Evolutionary conservation across 1,140 invertebrate genomes (phyloP).

Genomic region (Papilio machaon): DNA sequence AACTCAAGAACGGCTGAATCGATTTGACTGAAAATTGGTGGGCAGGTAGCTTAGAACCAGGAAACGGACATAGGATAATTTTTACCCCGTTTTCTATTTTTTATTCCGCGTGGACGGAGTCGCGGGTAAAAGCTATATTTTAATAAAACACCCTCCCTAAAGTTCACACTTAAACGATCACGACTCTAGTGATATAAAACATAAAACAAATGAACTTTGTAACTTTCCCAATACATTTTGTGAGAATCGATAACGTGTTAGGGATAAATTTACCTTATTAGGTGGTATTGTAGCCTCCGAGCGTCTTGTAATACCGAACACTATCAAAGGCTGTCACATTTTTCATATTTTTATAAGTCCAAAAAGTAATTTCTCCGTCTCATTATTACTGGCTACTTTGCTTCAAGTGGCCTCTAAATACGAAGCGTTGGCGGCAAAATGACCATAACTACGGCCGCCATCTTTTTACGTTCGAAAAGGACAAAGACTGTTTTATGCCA

Average conservation of each 20-base stretch:
- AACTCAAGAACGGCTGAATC: no score
- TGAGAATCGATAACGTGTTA: slow-evolving; percentile 29
- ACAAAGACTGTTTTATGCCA: slow-evolving; percentile 8
- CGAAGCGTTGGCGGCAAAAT: slow-evolving; percentile 75
- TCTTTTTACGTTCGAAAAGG: background rate
- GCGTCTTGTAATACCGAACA: slow-evolving; percentile 30
- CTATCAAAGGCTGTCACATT: slow-evolving; percentile 36
- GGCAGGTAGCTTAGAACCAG: no score
- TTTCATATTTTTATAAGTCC: slow-evolving; percentile 40
- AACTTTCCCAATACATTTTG: slow-evolving; percentile 17
- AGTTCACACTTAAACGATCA: background rate
- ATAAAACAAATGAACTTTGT: slow-evolving; percentile 14
- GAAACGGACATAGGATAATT: no score
- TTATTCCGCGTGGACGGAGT: no score
- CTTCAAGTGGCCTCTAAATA: slow-evolving; percentile 72
- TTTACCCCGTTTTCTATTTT: no score
- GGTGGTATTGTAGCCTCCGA: slow-evolving; percentile 18
- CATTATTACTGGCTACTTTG: slow-evolving; percentile 46
- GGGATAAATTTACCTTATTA: slow-evolving; percentile 37
- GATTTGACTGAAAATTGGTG: no score
- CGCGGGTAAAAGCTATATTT: no score
- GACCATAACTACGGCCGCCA: slow-evolving; percentile 24
- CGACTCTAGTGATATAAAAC: background rate
- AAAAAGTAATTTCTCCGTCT: slow-evolving; percentile 41
- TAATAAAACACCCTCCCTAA: background rate